These are phyloP conservation scores for Tachuris rubrigastra DNA, from an alignment of 2,113 vertebrate species.

Conservation along the genomic window DNA sequence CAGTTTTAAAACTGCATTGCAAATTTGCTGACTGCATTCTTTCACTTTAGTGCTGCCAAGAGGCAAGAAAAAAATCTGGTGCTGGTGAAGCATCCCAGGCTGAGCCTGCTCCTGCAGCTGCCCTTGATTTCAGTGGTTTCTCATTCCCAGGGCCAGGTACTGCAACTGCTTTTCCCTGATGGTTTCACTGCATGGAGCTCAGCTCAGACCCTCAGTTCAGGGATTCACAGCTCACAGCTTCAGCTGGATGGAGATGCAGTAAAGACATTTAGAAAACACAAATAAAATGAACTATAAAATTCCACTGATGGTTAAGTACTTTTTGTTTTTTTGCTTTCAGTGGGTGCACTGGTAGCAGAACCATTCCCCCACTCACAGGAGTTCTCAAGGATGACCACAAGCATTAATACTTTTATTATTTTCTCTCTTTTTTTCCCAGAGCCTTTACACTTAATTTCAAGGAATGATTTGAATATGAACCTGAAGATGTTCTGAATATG, in stretches of 20 bases:
- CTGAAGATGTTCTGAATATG: not conserved
- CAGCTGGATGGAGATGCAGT: not conserved
- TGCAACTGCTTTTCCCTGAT: not conserved
- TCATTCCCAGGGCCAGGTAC: not conserved
- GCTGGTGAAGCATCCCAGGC: not conserved
- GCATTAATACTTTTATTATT: not conserved
- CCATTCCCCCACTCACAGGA: not conserved
- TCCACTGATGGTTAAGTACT: not conserved
- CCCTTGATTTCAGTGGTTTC: not conserved
- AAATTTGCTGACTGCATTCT: not conserved
- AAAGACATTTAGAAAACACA: not conserved
- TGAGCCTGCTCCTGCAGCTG: not conserved
- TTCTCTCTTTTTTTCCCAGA: not conserved
- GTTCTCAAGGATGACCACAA: not conserved
- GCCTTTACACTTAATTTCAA: not conserved
- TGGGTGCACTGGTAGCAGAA: not conserved
- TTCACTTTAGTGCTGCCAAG: not conserved
- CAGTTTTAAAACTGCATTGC: not conserved
- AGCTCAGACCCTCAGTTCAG: not conserved
- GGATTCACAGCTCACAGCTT: not conserved
- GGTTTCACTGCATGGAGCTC: not conserved
- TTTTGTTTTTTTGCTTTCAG: not conserved
- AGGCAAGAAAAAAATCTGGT: not conserved
- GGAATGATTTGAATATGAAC: not conserved
- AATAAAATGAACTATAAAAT: not conserved